These are phyloP conservation scores for Entomyzon cyanotis DNA, from an alignment of 2,113 vertebrate genomes.

Conservation along the genomic window DNA sequence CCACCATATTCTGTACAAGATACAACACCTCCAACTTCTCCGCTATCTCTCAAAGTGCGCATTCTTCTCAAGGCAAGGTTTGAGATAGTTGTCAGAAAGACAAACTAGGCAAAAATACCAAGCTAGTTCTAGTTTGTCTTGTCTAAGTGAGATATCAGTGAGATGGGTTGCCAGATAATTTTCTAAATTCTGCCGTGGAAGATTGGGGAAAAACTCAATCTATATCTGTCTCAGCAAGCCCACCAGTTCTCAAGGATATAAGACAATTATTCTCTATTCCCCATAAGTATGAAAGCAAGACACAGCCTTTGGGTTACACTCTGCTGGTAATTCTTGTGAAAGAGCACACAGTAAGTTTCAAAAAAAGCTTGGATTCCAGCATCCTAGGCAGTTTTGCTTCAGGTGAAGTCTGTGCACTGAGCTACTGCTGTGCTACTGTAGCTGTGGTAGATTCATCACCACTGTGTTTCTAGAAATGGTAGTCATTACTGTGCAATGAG, in stretches of 20 bases:
- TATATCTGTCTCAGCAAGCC: background rate
- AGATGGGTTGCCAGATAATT: background rate
- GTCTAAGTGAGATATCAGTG: background rate
- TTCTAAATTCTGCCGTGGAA: background rate
- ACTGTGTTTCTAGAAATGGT: constrained; percentile 5
- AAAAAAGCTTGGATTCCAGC: constrained; percentile 37
- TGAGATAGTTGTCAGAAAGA: background rate
- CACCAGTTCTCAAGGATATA: background rate
- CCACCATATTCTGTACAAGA: background rate
- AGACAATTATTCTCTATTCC: background rate
- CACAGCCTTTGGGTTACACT: constrained; percentile 30
- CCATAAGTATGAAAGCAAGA: background rate
- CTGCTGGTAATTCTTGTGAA: constrained; percentile 16
- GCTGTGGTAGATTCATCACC: background rate
- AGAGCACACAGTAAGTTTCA: constrained; percentile 5
- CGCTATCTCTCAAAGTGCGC: background rate
- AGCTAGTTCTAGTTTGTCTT: background rate
- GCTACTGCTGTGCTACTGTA: constrained; percentile 21
- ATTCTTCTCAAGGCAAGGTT: background rate
- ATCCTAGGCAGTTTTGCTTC: constrained; percentile 15
- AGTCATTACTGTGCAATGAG: constrained; percentile 42
- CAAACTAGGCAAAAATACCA: background rate
- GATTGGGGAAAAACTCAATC: background rate
- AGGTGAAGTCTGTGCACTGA: constrained; percentile 21
- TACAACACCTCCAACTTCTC: background rate